phyloP scores from a whole-genome alignment of 2,888 invertebrate species.

The Conops quadrifasciatus region DNA sequence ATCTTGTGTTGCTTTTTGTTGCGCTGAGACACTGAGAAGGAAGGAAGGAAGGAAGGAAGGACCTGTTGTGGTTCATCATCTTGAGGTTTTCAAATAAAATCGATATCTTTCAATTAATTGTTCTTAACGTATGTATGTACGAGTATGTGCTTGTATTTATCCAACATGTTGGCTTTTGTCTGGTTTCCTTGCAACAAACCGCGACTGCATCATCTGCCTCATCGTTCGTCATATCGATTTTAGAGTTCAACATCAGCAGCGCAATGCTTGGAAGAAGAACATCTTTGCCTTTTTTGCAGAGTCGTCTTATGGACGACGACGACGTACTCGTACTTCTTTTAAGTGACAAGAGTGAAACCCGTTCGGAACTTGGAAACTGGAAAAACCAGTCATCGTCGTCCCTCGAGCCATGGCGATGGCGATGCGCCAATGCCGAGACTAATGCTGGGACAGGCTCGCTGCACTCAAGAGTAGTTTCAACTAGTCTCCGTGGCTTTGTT shows the following conservation, averaged over 20 bases:
- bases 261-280: too few relatives aligned
- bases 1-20: background rate
- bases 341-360: slow-evolving; percentile 7
- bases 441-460: background rate
- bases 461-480: background rate
- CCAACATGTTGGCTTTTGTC: background rate
- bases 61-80: background rate
- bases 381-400: slow-evolving; percentile 20
- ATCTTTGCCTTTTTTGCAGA: too few relatives aligned
- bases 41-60: too few relatives aligned
- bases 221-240: background rate
- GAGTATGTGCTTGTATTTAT: too few relatives aligned
- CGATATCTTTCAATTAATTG: slow-evolving; percentile 2
- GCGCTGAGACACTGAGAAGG: background rate
- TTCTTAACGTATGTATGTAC: background rate
- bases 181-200: background rate
- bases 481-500: background rate
- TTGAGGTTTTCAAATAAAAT: slow-evolving; percentile 15
- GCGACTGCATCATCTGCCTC: too few relatives aligned
- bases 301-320: background rate
- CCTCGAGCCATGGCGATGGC: too few relatives aligned
- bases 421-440: background rate
- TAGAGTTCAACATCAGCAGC: background rate
- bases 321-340: too few relatives aligned
- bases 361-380: slow-evolving; percentile 19